Percentiles rank a stretch among this genome's conserved stretches.
Conservation (phyloP, 2,113 vertebrate genomes). For the Rhombomys opimus region DNA sequence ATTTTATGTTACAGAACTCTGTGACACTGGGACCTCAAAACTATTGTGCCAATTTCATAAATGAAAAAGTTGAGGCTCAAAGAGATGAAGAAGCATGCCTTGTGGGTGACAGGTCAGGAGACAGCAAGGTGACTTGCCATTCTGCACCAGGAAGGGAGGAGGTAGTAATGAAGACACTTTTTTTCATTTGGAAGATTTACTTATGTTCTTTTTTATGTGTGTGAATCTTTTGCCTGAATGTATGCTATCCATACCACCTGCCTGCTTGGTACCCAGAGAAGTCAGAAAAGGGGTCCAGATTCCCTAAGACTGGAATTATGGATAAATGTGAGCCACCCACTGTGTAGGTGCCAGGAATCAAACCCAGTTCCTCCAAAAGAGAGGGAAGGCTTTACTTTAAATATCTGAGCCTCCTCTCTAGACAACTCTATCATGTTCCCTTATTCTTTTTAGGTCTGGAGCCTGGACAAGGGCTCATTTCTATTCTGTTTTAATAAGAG, state of each 20-base stretch:
- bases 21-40: not conserved
- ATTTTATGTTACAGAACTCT: not conserved
- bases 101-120: not conserved
- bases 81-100: not conserved
- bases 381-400: not conserved
- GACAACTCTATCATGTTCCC: not conserved
- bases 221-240: not conserved
- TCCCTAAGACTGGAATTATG: not conserved
- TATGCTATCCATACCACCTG: not conserved
- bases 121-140: not conserved
- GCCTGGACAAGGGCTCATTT: not conserved
- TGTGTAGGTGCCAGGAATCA: not conserved
- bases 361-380: not conserved
- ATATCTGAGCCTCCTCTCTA: not conserved
- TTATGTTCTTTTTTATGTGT: not conserved
- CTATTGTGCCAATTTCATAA: not conserved
- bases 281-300: not conserved
- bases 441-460: slow-evolving; percentile 11
- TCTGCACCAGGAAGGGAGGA: not conserved
- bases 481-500: not conserved
- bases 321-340: not conserved
- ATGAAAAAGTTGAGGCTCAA: not conserved
- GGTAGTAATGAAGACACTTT: rapidly evolving
- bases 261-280: not conserved
- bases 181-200: not conserved